These are phyloP conservation scores for Lynx canadensis DNA, from an alignment of 2,113 vertebrate genomes.

Conservation along the genomic window DNA sequence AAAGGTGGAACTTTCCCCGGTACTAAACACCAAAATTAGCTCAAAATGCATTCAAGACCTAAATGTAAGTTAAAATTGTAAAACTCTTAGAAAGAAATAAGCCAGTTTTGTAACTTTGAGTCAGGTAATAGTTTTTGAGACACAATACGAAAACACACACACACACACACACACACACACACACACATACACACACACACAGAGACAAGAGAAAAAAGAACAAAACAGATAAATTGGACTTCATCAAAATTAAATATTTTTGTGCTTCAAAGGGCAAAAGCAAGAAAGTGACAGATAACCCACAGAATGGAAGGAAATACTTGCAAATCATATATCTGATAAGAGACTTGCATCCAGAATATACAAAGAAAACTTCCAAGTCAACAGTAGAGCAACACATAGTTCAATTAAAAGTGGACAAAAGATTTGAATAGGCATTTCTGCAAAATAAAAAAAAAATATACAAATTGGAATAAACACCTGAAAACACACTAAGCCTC, in stretches of 20 bases:
- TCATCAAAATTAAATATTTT: background rate
- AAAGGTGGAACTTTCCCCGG: background rate
- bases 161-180: background rate
- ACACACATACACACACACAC: too few species aligned
- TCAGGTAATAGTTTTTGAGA: background rate
- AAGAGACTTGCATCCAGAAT: background rate
- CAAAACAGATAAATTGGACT: background rate
- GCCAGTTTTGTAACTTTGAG: background rate
- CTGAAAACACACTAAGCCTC: background rate
- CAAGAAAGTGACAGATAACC: background rate
- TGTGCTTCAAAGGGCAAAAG: background rate
- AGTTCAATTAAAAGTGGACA: background rate
- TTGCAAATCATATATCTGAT: background rate
- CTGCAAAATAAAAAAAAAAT: background rate
- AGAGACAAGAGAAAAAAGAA: background rate
- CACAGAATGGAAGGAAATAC: background rate
- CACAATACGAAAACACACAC: background rate
- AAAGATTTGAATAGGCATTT: background rate
- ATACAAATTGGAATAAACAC: background rate
- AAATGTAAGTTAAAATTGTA: background rate
- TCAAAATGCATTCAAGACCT: background rate
- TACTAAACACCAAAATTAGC: background rate
- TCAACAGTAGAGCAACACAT: background rate
- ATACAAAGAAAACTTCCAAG: background rate
- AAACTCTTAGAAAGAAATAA: background rate